phyloP scores from a whole-genome alignment of 2,888 invertebrate genomes.

The Nesidiocoris tenuis region DNA sequence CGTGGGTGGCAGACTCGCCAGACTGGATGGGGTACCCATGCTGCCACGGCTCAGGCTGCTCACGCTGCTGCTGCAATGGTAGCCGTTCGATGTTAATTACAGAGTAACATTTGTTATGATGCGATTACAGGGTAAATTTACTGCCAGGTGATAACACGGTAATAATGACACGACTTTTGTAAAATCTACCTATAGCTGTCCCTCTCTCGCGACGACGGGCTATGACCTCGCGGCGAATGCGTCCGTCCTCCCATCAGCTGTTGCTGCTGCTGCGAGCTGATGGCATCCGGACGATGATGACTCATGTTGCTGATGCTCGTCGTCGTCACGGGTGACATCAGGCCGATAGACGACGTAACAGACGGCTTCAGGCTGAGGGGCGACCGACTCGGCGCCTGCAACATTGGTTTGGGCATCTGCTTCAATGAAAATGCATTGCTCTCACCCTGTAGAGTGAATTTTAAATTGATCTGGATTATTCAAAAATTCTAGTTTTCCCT shows the following conservation, averaged over 20 bases:
- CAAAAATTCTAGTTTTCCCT: too few relatives aligned
- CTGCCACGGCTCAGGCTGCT: slow-evolving; percentile 77
- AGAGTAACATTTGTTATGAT: too few relatives aligned
- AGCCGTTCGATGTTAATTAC: too few relatives aligned
- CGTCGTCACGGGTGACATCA: slow-evolving; percentile 56
- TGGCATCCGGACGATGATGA: slow-evolving; percentile 58
- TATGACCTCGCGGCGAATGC: slow-evolving; percentile 75
- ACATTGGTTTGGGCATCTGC: too few relatives aligned
- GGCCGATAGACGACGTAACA: slow-evolving; percentile 50
- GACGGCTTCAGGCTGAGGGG: slow-evolving; percentile 48
- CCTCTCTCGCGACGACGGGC: slow-evolving; percentile 75
- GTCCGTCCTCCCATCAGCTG: slow-evolving; percentile 58
- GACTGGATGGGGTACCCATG: slow-evolving; percentile 56
- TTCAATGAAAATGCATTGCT: too few relatives aligned
- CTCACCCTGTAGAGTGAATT: too few relatives aligned
- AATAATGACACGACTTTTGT: neutral
- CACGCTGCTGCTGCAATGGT: slow-evolving; percentile 71
- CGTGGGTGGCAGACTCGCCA: slow-evolving; percentile 46
- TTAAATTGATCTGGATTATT: too few relatives aligned
- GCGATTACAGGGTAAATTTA: too few relatives aligned
- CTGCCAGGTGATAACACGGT: too few relatives aligned
- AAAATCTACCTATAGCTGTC: slow-evolving; percentile 78
- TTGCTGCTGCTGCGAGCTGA: slow-evolving; percentile 56
- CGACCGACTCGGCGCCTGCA: slow-evolving; percentile 49
- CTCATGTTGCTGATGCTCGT: slow-evolving; percentile 57